phyloP scores from a whole-genome alignment of 2,113 vertebrate genomes.

The Origma solitaria region DNA sequence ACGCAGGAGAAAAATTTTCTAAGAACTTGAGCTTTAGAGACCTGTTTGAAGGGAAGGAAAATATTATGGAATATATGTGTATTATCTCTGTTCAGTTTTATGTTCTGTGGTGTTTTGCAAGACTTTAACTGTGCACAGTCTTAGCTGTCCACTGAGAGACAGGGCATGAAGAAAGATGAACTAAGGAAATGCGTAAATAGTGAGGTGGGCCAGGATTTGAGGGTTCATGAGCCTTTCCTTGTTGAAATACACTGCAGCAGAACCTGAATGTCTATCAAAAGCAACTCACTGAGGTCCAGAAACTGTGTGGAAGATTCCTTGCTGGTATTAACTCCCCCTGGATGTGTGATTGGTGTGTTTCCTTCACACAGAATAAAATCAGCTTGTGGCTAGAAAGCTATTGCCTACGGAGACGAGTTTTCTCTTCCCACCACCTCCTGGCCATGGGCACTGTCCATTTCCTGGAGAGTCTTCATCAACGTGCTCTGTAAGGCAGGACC shows the following conservation, averaged over 20 bases:
- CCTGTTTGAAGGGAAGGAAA: not conserved
- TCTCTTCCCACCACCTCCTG: not conserved
- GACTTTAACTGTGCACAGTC: not conserved
- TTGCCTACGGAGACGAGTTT: not conserved
- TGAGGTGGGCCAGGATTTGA: not conserved
- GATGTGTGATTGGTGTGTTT: not conserved
- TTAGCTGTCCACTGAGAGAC: not conserved
- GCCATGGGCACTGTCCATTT: fast-evolving
- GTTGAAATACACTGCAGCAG: not conserved
- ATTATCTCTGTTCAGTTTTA: not conserved
- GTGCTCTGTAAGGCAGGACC: not conserved
- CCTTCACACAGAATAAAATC: not conserved
- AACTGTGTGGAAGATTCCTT: not conserved
- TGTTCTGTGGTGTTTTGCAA: not conserved
- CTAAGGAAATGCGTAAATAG: not conserved
- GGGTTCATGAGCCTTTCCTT: not conserved
- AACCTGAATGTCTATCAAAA: not conserved
- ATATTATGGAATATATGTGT: not conserved
- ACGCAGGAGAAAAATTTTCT: not conserved
- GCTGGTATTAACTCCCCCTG: not conserved
- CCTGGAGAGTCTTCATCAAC: not conserved
- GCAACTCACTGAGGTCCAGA: not conserved
- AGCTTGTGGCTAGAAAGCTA: not conserved
- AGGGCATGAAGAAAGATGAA: not conserved
- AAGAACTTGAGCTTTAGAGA: not conserved